Evolutionary conservation across 2,888 invertebrate genomes (phyloP).

Genomic region (Calameuta pallipes): DNA sequence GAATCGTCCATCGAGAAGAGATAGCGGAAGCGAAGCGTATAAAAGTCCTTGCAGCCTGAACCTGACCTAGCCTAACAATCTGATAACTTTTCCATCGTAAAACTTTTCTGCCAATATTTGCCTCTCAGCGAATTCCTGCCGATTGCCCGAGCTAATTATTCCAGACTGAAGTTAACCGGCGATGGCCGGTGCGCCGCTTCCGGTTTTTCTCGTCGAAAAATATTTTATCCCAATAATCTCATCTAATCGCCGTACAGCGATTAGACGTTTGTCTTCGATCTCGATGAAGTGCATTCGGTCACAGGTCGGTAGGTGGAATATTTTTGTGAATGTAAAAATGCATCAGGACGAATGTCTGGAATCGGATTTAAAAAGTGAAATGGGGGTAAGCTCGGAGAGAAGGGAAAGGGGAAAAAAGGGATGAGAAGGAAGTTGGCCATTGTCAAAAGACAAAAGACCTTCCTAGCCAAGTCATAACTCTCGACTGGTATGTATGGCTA

Average conservation of each 20-base stretch:
- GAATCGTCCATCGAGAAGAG: not conserved
- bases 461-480: slow-evolving; percentile 40
- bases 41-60: not conserved
- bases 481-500: slow-evolving; percentile 7
- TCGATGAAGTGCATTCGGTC: not conserved
- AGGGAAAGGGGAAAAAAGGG: not conserved
- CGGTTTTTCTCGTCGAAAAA: not conserved
- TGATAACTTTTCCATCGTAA: not conserved
- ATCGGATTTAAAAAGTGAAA: slow-evolving; percentile 21
- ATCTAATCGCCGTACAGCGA: not conserved
- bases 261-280: not conserved
- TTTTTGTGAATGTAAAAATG: not conserved
- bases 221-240: not conserved
- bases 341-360: not conserved
- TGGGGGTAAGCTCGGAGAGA: not conserved
- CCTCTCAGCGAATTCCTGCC: not conserved
- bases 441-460: slow-evolving; percentile 43
- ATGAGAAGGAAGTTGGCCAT: slow-evolving; percentile 40
- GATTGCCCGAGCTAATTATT: not conserved
- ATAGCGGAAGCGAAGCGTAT: not conserved
- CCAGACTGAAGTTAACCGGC: not conserved
- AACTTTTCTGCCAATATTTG: not conserved
- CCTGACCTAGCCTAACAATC: not conserved
- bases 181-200: not conserved
- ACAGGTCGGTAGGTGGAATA: not conserved